Evolutionary conservation across 2,113 vertebrate species (phyloP).

Genomic region (Diphyllodes magnificus): DNA sequence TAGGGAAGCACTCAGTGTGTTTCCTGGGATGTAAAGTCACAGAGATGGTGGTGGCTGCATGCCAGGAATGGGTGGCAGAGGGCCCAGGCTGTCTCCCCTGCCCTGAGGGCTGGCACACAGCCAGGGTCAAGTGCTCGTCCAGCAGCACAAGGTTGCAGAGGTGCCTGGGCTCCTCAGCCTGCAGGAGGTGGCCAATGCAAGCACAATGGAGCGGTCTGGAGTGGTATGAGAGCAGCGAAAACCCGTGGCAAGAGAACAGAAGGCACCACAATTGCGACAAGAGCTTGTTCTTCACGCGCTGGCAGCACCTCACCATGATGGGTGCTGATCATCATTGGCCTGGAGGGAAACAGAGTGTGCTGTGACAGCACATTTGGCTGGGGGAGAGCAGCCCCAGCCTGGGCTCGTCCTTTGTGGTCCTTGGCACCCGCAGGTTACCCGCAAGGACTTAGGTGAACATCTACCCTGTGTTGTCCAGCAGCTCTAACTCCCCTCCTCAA

Average conservation of each 20-base stretch:
- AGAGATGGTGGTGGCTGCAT: fast-evolving
- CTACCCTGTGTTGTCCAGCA: background rate
- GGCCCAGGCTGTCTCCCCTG: background rate
- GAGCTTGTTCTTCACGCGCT: background rate
- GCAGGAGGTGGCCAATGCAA: fast-evolving
- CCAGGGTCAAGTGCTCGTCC: background rate
- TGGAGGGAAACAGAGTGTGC: background rate
- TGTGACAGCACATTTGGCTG: background rate
- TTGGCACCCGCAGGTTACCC: background rate
- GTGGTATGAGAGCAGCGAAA: background rate
- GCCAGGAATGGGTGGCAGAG: background rate
- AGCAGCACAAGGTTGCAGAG: background rate
- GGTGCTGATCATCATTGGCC: background rate
- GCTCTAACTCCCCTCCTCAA: background rate
- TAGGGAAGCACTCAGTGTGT: background rate
- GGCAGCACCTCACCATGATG: background rate
- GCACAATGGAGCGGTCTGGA: background rate
- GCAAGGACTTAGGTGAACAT: background rate
- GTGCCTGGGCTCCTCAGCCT: background rate
- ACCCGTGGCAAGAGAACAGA: background rate
- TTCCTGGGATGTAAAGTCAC: background rate
- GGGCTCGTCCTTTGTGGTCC: background rate
- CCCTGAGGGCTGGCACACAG: background rate
- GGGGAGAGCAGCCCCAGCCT: background rate
- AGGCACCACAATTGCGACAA: fast-evolving